Evolutionary conservation across 2,113 vertebrate species (phyloP).

Genomic region (Neolamprologus sp.): DNA sequence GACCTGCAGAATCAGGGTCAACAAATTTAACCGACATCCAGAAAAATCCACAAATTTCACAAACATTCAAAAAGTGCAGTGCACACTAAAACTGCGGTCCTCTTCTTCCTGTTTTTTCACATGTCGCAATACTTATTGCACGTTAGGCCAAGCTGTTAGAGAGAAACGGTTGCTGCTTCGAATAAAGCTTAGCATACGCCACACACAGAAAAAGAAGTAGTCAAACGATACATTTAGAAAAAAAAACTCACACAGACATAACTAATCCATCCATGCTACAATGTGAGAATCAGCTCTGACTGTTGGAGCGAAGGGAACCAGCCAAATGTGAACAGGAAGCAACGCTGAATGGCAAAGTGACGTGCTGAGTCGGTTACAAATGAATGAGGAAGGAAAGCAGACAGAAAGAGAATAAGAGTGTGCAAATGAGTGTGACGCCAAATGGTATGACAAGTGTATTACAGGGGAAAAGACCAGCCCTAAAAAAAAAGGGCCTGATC

Average conservation of each 20-base stretch:
- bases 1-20: conserved; percentile 6
- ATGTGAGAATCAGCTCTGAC: neutral
- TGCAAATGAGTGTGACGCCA: neutral
- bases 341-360: conserved; percentile 13
- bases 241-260: neutral
- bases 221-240: neutral
- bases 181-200: neutral
- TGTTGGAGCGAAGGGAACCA: conserved; percentile 1
- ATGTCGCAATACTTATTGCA: neutral
- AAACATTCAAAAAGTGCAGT: neutral
- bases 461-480: neutral
- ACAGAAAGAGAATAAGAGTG: neutral
- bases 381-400: conserved; percentile 56
- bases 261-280: neutral
- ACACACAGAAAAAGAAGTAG: neutral
- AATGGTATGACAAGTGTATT: neutral
- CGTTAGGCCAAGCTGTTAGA: neutral
- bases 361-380: conserved; percentile 23
- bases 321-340: conserved; percentile 39
- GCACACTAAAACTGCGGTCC: neutral
- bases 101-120: conserved; percentile 26
- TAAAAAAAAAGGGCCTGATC: neutral
- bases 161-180: neutral
- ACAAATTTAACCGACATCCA: neutral
- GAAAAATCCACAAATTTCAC: neutral